These are phyloP conservation scores for Cydia splendana DNA, from an alignment of 1,140 invertebrate species.

Conservation along the genomic window DNA sequence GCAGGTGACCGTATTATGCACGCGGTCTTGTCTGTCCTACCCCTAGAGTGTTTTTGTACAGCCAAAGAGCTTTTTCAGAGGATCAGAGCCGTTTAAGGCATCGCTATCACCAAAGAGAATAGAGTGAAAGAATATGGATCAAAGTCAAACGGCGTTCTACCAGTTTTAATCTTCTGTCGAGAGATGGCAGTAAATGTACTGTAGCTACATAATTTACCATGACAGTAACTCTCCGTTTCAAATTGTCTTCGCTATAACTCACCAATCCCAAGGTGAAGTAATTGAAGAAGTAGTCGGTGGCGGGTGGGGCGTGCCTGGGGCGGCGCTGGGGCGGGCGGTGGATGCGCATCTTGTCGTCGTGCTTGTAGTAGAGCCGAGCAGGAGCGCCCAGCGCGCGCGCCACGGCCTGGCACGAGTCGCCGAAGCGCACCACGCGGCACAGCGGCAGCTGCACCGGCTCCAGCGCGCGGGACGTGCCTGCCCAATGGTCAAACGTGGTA, in stretches of 20 bases:
- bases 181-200: no score
- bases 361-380: conserved; percentile 94
- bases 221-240: no score
- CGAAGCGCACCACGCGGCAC: conserved; percentile 87
- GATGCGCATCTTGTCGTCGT: conserved; percentile 99
- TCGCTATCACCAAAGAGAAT: no score
- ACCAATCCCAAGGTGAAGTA: conserved; percentile 97
- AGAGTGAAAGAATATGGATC: no score
- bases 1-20: no score
- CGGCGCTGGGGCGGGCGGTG: conserved; percentile 89
- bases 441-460: conserved; percentile 77
- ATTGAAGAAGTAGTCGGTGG: conserved; percentile 97
- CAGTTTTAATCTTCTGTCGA: no score
- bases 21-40: no score
- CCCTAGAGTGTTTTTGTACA: neutral
- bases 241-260: conserved; percentile 54
- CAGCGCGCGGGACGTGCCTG: conserved; percentile 69
- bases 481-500: neutral
- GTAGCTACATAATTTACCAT: no score
- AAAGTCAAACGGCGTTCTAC: no score
- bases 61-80: no score
- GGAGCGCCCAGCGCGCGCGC: conserved; percentile 86
- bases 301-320: conserved; percentile 79
- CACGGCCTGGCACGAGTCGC: conserved; percentile 92
- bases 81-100: conserved; percentile 38